A percentile compares a stretch with the other conserved stretches of the same genome.
phyloP scores from a whole-genome alignment of 2,113 vertebrate species.

The Phainopepla nitens region DNA sequence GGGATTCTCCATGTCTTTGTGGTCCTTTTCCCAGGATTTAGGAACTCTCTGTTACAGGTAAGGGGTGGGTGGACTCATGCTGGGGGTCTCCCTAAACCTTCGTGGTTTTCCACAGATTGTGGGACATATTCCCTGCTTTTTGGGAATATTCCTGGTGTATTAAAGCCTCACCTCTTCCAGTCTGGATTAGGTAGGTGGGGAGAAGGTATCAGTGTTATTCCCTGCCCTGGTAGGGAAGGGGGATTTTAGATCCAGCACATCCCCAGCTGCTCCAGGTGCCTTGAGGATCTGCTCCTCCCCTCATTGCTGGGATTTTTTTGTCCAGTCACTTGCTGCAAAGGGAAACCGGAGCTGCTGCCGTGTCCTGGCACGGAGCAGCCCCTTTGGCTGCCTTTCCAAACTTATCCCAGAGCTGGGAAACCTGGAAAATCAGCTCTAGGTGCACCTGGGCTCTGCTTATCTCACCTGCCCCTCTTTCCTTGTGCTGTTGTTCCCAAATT shows the following conservation, averaged over 20 bases:
- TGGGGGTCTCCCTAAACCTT: background rate
- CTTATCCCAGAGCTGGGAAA: background rate
- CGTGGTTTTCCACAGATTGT: accelerated
- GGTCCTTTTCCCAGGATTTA: accelerated
- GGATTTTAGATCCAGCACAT: background rate
- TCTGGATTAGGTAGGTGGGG: accelerated
- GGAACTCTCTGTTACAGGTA: accelerated
- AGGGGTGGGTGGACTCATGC: accelerated
- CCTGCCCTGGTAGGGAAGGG: background rate
- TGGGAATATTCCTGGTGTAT: accelerated
- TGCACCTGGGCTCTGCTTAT: background rate
- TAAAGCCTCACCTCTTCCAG: background rate
- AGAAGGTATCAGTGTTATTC: background rate
- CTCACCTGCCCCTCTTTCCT: background rate
- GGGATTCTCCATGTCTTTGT: background rate
- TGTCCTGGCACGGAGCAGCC: background rate
- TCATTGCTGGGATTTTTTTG: background rate
- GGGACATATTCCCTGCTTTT: accelerated
- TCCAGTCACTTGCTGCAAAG: background rate
- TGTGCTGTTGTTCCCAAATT: accelerated
- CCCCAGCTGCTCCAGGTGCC: background rate
- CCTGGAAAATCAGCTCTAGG: background rate
- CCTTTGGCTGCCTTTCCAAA: background rate
- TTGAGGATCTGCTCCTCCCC: background rate
- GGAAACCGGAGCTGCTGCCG: background rate